Conservation (phyloP, 2,888 invertebrate species). For the Sepiola atlantica region DNA sequence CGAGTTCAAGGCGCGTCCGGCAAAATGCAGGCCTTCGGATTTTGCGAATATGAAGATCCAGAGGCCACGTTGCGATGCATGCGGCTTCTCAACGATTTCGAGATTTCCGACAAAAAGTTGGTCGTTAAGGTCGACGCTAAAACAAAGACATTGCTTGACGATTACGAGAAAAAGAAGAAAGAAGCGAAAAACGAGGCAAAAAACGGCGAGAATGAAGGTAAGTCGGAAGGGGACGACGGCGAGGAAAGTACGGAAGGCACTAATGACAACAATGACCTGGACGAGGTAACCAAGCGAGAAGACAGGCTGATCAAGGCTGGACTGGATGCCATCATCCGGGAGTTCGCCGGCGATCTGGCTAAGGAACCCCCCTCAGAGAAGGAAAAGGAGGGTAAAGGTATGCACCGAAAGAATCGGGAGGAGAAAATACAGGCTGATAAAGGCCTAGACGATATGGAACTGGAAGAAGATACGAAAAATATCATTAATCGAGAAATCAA, state of each 20-base stretch:
- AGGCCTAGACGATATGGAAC: constrained; percentile 41
- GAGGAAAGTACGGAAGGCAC: constrained; percentile 56
- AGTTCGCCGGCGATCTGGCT: constrained; percentile 23
- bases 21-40: constrained; percentile 89
- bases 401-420: constrained; percentile 25
- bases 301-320: constrained; percentile 36
- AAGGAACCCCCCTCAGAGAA: constrained; percentile 24
- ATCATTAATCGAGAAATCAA: constrained; percentile 38
- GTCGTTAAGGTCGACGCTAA: constrained; percentile 97
- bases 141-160: constrained; percentile 93
- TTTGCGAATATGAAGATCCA: constrained; percentile 96
- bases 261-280: background rate
- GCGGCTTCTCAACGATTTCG: constrained; percentile 89
- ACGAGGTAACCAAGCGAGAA: constrained; percentile 13
- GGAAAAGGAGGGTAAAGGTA: constrained; percentile 35
- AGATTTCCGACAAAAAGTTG: constrained; percentile 92
- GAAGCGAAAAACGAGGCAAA: constrained; percentile 55
- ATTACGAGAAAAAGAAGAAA: constrained; percentile 82
- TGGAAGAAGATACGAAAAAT: constrained; percentile 34
- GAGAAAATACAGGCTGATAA: constrained; percentile 42
- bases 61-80: constrained; percentile 96
- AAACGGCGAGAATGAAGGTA: constrained; percentile 61
- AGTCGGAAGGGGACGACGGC: constrained; percentile 59
- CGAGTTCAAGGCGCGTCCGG: constrained; percentile 86
- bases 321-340: background rate